phyloP scores from a whole-genome alignment of 2,888 invertebrate genomes.

The Lithophane socia region DNA sequence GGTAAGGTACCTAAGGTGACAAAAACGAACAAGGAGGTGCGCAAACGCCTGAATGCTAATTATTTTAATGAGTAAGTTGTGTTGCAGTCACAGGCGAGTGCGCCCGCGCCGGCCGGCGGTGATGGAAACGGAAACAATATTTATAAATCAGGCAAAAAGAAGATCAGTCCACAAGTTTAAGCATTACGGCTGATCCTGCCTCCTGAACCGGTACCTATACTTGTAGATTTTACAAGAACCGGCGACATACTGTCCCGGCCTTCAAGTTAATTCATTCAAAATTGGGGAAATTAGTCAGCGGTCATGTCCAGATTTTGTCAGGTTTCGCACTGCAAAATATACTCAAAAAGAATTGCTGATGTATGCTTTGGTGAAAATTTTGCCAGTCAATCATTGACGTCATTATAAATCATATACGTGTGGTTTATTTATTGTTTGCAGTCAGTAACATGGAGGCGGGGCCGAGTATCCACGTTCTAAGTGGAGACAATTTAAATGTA shows the following conservation, averaged over 20 bases:
- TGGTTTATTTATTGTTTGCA: not conserved
- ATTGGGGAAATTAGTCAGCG: not conserved
- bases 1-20: not conserved
- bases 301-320: not conserved
- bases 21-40: too few species aligned
- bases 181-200: not conserved
- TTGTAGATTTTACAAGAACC: constrained; percentile 7
- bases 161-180: not conserved
- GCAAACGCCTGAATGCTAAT: not conserved
- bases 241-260: not conserved
- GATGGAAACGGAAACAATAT: not conserved
- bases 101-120: not conserved
- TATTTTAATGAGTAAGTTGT: constrained; percentile 17
- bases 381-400: not conserved
- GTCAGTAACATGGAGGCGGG: not conserved
- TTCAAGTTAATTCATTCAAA: not conserved
- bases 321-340: not conserved
- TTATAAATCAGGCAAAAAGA: not conserved
- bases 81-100: constrained; percentile 8
- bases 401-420: not conserved
- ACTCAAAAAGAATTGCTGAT: not conserved
- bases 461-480: not conserved
- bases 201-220: not conserved
- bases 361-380: not conserved
- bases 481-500: not conserved